Conservation (phyloP, 2,888 invertebrate species). For the Orthosia gracilis region DNA sequence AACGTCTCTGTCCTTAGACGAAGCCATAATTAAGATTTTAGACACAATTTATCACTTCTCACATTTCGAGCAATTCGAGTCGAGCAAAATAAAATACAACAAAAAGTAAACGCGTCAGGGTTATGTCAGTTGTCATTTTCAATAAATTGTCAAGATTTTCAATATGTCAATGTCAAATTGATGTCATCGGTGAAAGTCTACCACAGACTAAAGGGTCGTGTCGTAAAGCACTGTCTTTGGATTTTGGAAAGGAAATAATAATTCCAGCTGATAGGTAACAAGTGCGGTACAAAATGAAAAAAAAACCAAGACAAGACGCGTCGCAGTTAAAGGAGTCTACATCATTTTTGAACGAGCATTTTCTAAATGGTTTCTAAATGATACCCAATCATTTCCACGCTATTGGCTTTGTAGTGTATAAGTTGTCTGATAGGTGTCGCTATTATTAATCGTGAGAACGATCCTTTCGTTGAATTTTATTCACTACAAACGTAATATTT, state of each 20-base stretch:
- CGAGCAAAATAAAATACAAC: slow-evolving; percentile 61
- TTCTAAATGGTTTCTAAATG: background rate
- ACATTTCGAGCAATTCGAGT: slow-evolving; percentile 68
- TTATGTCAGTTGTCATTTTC: slow-evolving; percentile 32
- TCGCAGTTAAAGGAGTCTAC: too few species aligned
- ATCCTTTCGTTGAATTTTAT: too few species aligned
- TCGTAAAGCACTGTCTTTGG: too few species aligned
- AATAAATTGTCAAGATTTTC: slow-evolving; percentile 1
- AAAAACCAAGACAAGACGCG: too few species aligned
- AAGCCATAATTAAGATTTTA: slow-evolving; percentile 81
- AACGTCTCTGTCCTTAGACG: slow-evolving; percentile 78
- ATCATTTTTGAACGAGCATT: too few species aligned
- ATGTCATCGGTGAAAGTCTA: background rate
- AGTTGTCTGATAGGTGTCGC: slow-evolving; percentile 27
- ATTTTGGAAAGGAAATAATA: too few species aligned
- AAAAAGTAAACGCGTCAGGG: slow-evolving; percentile 65
- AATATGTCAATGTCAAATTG: slow-evolving; percentile 7
- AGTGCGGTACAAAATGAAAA: too few species aligned
- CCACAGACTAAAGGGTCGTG: background rate
- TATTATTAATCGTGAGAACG: background rate
- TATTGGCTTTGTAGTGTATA: slow-evolving; percentile 4
- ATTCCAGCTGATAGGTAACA: too few species aligned
- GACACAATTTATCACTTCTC: slow-evolving; percentile 64
- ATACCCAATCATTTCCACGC: background rate
- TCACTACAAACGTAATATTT: too few species aligned